These are phyloP conservation scores for Pangasius krempfi DNA, from an alignment of 2,797 vertebrate genomes.

Conservation along the genomic window DNA sequence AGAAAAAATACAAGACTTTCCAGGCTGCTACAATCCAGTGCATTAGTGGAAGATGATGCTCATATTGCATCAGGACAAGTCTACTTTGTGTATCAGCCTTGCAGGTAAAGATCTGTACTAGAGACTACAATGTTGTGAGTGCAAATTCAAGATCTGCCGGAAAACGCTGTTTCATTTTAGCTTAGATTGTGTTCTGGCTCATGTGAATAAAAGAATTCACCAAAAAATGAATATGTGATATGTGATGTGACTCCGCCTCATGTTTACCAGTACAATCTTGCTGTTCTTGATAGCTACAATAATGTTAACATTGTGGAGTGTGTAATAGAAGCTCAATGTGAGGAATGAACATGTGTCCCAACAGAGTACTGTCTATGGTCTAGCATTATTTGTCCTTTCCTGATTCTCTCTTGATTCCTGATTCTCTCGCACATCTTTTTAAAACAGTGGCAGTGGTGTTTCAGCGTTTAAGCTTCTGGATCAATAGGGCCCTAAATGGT, in stretches of 20 bases:
- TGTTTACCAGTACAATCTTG: not conserved
- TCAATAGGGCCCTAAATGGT: not conserved
- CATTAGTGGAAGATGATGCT: conserved; percentile 24
- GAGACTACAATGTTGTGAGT: not conserved
- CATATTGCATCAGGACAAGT: conserved; percentile 25
- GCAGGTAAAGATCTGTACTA: not conserved
- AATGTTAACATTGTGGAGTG: not conserved
- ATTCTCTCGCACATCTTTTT: not conserved
- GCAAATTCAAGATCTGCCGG: not conserved
- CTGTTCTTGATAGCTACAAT: not conserved
- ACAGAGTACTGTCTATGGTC: not conserved
- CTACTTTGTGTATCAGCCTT: not conserved
- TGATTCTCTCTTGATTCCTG: not conserved
- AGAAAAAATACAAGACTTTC: not conserved
- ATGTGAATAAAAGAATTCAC: not conserved
- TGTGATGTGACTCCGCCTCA: not conserved
- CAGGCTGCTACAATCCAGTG: conserved; percentile 7
- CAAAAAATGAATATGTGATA: not conserved
- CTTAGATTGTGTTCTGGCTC: not conserved
- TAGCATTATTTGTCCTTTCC: not conserved
- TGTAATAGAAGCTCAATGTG: not conserved
- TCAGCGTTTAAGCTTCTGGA: not conserved
- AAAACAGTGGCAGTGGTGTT: not conserved
- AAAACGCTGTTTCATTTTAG: not conserved
- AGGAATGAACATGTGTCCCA: not conserved